Percentiles rank a stretch among this genome's conserved stretches.
phyloP scores from a whole-genome alignment of 2,113 vertebrate genomes.

The Percopsis transmontana region DNA sequence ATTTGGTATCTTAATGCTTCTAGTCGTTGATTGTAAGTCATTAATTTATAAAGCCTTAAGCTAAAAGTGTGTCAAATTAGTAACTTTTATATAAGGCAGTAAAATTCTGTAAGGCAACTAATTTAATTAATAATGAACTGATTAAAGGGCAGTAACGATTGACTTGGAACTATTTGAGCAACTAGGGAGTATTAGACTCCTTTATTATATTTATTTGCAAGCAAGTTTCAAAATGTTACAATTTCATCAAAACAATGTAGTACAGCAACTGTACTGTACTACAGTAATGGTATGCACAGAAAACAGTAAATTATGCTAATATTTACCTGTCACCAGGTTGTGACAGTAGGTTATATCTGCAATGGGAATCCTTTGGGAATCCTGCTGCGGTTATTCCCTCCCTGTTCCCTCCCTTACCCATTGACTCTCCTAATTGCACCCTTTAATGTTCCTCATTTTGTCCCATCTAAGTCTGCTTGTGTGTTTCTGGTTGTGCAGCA shows the following conservation, averaged over 20 bases:
- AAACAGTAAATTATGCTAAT: background rate
- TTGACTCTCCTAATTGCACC: slow-evolving; percentile 67
- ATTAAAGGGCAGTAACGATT: too few species aligned
- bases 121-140: too few species aligned
- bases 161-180: too few species aligned
- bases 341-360: background rate
- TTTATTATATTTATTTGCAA: too few species aligned
- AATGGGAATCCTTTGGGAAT: background rate
- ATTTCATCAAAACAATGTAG: too few species aligned
- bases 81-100: background rate
- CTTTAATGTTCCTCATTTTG: slow-evolving; percentile 71
- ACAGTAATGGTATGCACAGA: background rate
- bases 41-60: background rate
- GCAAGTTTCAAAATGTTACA: too few species aligned
- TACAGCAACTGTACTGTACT: too few species aligned
- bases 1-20: background rate
- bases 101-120: too few species aligned
- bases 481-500: slow-evolving; percentile 22
- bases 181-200: too few species aligned
- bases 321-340: too few species aligned
- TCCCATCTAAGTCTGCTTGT: slow-evolving; percentile 47
- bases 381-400: background rate
- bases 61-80: too few species aligned
- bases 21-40: too few species aligned
- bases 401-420: slow-evolving; percentile 4